These are phyloP conservation scores for Drosophila ohnishii DNA, from an alignment of 1,140 invertebrate genomes.

Conservation along the genomic window DNA sequence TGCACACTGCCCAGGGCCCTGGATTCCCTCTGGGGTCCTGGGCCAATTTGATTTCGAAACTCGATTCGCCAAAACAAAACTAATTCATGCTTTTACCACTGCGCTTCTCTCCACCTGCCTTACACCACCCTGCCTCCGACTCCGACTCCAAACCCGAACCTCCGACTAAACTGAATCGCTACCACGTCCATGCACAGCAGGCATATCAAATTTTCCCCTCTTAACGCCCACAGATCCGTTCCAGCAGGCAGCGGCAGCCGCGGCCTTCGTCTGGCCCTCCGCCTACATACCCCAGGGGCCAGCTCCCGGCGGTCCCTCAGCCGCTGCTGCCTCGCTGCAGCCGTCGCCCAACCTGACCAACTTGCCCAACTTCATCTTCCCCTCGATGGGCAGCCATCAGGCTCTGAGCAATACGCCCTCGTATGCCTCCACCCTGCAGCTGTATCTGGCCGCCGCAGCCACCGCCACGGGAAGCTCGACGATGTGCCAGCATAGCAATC, in stretches of 20 bases:
- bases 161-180: slow-evolving; percentile 41
- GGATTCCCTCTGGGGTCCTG: slow-evolving; percentile 28
- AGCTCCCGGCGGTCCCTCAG: slow-evolving; percentile 86
- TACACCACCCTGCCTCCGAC: slow-evolving; percentile 6
- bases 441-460: slow-evolving; percentile 84
- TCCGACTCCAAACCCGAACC: slow-evolving; percentile 34
- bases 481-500: slow-evolving; percentile 73
- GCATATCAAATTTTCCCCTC: slow-evolving; percentile 82
- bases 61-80: slow-evolving; percentile 56
- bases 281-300: slow-evolving; percentile 72
- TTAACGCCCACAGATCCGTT: slow-evolving; percentile 86
- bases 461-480: slow-evolving; percentile 74
- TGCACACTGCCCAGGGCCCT: slow-evolving; percentile 13
- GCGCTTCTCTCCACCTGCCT: slow-evolving; percentile 62
- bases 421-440: slow-evolving; percentile 84
- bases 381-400: slow-evolving; percentile 75
- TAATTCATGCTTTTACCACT: slow-evolving; percentile 81
- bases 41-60: slow-evolving; percentile 57
- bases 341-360: slow-evolving; percentile 83
- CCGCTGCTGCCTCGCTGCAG: slow-evolving; percentile 84
- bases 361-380: slow-evolving; percentile 77
- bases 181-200: slow-evolving; percentile 66
- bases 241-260: slow-evolving; percentile 88
- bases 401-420: slow-evolving; percentile 83
- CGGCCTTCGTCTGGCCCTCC: slow-evolving; percentile 78